Percentiles rank a stretch among this genome's conserved stretches.
Evolutionary conservation across 2,797 vertebrate species (phyloP).

Genomic region (Onychomys arenicola): DNA sequence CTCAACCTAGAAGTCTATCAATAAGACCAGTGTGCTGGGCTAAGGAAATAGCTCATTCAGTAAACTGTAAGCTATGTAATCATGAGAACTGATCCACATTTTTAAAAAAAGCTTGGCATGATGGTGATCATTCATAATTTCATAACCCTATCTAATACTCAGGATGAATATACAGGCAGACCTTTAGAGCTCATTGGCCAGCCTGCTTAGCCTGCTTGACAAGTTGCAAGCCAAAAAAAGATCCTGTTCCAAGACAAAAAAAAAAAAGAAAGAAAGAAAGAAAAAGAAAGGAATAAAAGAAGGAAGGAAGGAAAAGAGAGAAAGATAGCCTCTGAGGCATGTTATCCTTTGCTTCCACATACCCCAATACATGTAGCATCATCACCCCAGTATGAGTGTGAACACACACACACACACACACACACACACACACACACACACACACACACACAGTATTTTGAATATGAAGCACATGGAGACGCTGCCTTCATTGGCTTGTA

Average conservation of each 20-base stretch:
- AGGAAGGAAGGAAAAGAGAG: not conserved
- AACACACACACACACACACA: not conserved
- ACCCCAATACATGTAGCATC: not conserved
- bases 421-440: not conserved
- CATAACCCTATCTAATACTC: no score
- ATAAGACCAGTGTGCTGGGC: not conserved
- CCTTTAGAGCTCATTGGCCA: not conserved
- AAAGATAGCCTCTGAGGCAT: not conserved
- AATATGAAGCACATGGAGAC: not conserved
- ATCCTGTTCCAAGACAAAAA: not conserved
- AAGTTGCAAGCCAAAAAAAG: not conserved
- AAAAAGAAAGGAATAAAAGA: no score
- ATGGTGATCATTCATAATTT: not conserved
- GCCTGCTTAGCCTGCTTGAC: no score
- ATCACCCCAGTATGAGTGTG: not conserved
- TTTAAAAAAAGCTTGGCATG: not conserved
- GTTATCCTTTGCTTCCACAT: not conserved
- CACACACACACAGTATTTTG: not conserved
- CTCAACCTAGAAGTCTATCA: not conserved
- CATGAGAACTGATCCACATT: not conserved
- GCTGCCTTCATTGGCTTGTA: not conserved
- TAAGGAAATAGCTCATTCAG: not conserved
- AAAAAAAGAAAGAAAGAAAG: not conserved
- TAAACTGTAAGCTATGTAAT: not conserved
- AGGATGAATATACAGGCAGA: not conserved